These are phyloP conservation scores for Drosophila subquinaria DNA, from an alignment of 2,888 invertebrate genomes.

Conservation along the genomic window DNA sequence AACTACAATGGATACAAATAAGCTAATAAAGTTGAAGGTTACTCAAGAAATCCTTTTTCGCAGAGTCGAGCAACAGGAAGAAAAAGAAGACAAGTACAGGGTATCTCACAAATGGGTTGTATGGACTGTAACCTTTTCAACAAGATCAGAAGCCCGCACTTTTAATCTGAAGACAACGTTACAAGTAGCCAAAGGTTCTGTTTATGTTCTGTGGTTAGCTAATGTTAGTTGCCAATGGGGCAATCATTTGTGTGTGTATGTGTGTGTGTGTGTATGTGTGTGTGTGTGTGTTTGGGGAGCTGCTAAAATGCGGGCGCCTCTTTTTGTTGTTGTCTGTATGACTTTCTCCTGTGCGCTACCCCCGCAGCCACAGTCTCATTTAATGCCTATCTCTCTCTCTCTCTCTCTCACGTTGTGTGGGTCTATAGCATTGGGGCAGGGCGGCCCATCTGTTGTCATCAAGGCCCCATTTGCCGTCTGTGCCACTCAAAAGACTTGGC, in stretches of 20 bases:
- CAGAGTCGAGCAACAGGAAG: too few species aligned
- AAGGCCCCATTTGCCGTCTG: slow-evolving; percentile 27
- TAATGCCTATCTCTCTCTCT: background rate
- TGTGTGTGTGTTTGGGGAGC: slow-evolving; percentile 2
- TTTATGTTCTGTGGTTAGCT: background rate
- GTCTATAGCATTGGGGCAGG: slow-evolving; percentile 4
- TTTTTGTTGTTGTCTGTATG: slow-evolving; percentile 1
- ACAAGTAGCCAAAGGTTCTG: slow-evolving; percentile 13
- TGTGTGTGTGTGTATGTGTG: background rate
- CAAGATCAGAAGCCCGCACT: slow-evolving; percentile 18
- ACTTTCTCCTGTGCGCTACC: slow-evolving; percentile 21
- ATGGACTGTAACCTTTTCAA: too few species aligned
- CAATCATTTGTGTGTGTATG: slow-evolving; percentile 12
- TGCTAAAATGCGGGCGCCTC: slow-evolving; percentile 48
- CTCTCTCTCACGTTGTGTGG: background rate
- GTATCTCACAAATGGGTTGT: too few species aligned
- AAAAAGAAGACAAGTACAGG: too few species aligned
- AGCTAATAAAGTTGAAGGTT: too few species aligned
- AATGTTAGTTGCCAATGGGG: slow-evolving; percentile 5
- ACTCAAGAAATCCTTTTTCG: too few species aligned
- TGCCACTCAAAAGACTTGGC: slow-evolving; percentile 35
- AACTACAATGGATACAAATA: too few species aligned
- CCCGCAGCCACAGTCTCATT: background rate
- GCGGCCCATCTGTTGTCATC: slow-evolving; percentile 40
- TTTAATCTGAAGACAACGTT: slow-evolving; percentile 19